A percentile compares a stretch with the other conserved stretches of the same genome.
phyloP scores from a whole-genome alignment of 2,797 vertebrate genomes.

The Buceros bicornis region DNA sequence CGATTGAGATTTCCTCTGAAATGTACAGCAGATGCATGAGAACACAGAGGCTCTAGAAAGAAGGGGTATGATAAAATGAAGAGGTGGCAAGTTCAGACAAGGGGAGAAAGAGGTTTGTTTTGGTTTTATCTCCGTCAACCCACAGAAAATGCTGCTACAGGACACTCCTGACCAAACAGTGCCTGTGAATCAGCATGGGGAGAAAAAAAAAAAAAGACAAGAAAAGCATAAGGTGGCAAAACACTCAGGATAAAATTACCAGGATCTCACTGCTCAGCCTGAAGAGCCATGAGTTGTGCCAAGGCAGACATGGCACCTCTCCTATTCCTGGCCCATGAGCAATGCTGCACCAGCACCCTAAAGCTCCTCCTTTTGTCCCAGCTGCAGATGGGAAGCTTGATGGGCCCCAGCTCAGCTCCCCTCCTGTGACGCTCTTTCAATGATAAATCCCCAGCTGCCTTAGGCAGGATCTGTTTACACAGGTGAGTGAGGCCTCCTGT shows the following conservation, averaged over 20 bases:
- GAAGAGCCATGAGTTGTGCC: neutral
- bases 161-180: neutral
- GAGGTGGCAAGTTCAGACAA: constrained; percentile 23
- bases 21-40: constrained; percentile 55
- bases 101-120: neutral
- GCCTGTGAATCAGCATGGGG: neutral
- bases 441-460: neutral
- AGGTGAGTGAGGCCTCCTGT: neutral
- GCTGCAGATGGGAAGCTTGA: neutral
- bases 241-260: neutral
- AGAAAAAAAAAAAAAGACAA: neutral
- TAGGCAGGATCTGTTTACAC: neutral
- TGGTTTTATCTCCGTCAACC: neutral
- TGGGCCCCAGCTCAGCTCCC: neutral
- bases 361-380: neutral
- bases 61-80: constrained; percentile 62
- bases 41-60: constrained; percentile 47
- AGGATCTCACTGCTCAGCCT: neutral
- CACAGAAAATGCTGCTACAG: neutral
- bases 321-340: neutral
- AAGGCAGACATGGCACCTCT: neutral
- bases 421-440: neutral
- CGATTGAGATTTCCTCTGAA: constrained; percentile 2
- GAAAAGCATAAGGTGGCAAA: neutral
- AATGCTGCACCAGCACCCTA: neutral